Evolutionary conservation across 2,888 invertebrate genomes (phyloP).

Genomic region (Sinotaia quadrata): DNA sequence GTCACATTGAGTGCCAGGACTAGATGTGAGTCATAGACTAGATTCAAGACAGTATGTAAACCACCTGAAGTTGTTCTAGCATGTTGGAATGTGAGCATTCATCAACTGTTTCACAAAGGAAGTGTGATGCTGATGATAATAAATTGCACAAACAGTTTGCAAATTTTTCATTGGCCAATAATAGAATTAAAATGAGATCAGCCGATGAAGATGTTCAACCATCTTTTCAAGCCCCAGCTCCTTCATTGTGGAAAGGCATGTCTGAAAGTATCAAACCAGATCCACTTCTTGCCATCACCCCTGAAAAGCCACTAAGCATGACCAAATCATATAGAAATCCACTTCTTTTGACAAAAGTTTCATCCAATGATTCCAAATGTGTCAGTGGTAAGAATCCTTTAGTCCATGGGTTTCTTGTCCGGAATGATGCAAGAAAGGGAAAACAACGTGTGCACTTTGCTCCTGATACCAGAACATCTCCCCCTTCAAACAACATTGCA

Average conservation of each 20-base stretch:
- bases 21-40: too few species aligned
- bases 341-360: neutral
- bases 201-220: conserved; percentile 8
- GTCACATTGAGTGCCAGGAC: too few species aligned
- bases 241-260: conserved; percentile 14
- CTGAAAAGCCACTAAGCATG: conserved; percentile 43
- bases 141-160: too few species aligned
- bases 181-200: neutral
- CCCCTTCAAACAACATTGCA: neutral
- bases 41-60: too few species aligned
- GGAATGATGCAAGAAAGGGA: neutral
- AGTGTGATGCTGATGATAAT: too few species aligned
- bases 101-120: too few species aligned
- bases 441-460: conserved; percentile 20
- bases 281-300: conserved; percentile 55
- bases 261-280: conserved; percentile 40
- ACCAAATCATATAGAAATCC: too few species aligned
- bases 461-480: conserved; percentile 8
- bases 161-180: too few species aligned
- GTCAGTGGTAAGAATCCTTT: too few species aligned
- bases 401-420: too few species aligned
- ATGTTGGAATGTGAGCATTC: too few species aligned
- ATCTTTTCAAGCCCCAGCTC: conserved; percentile 29
- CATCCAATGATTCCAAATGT: neutral
- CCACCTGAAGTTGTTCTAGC: too few species aligned